Percentiles rank a stretch among this genome's conserved stretches.
Evolutionary conservation across 2,888 invertebrate species (phyloP).

Genomic region (Omphaloscelis lunosa): DNA sequence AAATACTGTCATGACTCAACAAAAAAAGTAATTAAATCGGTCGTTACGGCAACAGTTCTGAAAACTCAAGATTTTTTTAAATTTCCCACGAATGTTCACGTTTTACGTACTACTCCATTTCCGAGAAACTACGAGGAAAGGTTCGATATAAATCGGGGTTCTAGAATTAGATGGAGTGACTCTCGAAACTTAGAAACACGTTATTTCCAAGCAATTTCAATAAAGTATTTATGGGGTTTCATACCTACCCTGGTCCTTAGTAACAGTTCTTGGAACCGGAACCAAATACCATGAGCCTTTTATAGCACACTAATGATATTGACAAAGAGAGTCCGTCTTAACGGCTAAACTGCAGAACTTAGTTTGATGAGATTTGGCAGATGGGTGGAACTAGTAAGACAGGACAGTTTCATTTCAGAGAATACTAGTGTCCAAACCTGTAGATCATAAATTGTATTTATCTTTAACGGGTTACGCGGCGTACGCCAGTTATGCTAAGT

Average conservation of each 20-base stretch:
- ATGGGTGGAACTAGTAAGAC: neutral
- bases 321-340: neutral
- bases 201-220: neutral
- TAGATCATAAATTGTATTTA: no score
- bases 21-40: constrained; percentile 12
- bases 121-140: constrained; percentile 13
- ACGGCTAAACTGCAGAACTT: neutral
- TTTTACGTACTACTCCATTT: neutral
- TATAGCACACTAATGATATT: neutral
- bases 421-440: no score
- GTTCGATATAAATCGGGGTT: constrained; percentile 8
- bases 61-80: neutral
- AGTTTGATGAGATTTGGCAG: neutral
- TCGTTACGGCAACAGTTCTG: neutral
- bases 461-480: no score
- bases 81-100: constrained; percentile 12
- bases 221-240: constrained; percentile 22
- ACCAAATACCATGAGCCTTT: neutral
- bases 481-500: no score
- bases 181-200: neutral
- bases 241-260: neutral
- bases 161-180: neutral
- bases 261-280: neutral
- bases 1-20: constrained; percentile 13
- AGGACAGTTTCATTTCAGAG: neutral